Evolutionary conservation across 2,797 vertebrate species (phyloP), one percentile per base, ranked within the genome.

Genomic region (Muscicapa striata): DNA sequence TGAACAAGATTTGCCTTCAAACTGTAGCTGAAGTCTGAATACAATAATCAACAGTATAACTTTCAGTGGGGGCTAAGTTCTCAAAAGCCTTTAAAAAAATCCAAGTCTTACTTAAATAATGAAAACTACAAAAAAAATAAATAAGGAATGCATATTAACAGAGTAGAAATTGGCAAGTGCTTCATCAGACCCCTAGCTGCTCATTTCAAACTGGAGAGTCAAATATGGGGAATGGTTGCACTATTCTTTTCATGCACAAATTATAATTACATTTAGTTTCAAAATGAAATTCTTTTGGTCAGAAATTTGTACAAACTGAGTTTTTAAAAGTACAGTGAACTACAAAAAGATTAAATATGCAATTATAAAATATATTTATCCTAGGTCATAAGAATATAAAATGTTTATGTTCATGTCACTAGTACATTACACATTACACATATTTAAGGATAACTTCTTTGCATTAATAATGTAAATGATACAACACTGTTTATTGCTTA

Each of bases 301-400:
- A 97, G 95, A 98, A 96, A 95, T 94, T 96, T 97, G 97, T 97
- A 97, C 95, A 98, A 98, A 97, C 91, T 96, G 93, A 96, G 92
- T 75, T 96, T 97, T 97, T 90, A 96, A 97, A 98, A 98, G 96
- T 98, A 98, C 97, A 98, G 95, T 97, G 96, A 98, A 96, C 97
- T 98, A 98, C 97, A 98, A 98, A 98, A 95, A 96, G 97, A 97
- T 97, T 97, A 98, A 98, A 97, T 97, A 98, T 68, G 86, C 95
- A 97, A 82, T 97, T 98, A 98, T 97, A 98, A 98, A 98, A 98
- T 97, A 96, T 97, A 97, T 97, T 97, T 97, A 97, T 97, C 97
- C 97, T 97, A 97, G 92, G 79, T 95, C 55, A 2, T 95, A 96
- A 95, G 97, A 97, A 97, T 98, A 98, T 98, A 98, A 98, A 98